These are phyloP conservation scores for Pampusana beccarii DNA, from an alignment of 2,113 vertebrate genomes.

Conservation along the genomic window DNA sequence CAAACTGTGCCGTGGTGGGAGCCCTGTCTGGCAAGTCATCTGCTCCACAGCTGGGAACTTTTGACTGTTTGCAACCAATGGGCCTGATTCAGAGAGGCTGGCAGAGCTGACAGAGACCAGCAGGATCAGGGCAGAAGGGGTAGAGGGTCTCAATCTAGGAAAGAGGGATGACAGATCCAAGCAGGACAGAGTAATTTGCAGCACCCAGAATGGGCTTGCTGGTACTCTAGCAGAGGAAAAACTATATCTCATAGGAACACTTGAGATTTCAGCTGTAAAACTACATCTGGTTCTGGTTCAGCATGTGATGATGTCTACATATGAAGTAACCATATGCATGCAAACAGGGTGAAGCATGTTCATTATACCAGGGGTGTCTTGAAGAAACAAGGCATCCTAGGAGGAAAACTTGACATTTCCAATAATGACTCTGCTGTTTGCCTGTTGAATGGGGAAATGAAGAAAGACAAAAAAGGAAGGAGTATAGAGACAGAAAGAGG, in stretches of 20 bases:
- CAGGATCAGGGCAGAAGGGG: neutral
- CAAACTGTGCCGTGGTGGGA: neutral
- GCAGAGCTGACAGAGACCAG: neutral
- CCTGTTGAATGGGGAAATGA: no score
- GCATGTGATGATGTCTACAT: neutral
- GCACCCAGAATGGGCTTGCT: neutral
- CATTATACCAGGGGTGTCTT: neutral
- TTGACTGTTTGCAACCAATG: neutral
- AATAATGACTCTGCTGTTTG: neutral
- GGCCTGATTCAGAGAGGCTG: neutral
- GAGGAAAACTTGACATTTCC: neutral
- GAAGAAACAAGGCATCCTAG: neutral
- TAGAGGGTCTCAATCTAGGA: neutral
- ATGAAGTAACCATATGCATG: neutral
- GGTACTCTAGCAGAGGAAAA: neutral
- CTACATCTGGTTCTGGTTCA: neutral
- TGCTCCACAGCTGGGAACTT: neutral
- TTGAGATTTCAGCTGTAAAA: neutral
- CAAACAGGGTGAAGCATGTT: neutral
- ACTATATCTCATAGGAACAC: accelerated
- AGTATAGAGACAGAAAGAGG: no score
- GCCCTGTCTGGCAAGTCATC: neutral
- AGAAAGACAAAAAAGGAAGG: neutral
- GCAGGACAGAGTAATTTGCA: neutral
- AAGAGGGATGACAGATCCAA: neutral